phyloP scores from a whole-genome alignment of 1,140 invertebrate genomes.

The Cepaea nemoralis region DNA sequence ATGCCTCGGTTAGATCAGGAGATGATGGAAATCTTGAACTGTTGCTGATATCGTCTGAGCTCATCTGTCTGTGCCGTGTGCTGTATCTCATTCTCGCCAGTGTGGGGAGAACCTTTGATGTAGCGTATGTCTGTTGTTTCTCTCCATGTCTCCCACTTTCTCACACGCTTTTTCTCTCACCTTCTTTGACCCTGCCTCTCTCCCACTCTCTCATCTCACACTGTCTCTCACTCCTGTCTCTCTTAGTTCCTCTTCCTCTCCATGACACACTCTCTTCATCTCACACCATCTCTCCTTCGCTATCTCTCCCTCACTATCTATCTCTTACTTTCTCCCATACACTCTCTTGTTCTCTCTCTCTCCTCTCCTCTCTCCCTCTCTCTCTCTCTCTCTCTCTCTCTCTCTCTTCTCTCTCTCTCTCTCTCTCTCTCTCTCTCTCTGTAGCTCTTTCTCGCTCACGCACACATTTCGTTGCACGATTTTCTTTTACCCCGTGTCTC shows the following conservation, averaged over 20 bases:
- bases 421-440: slow-evolving; percentile 29
- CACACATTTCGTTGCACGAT: too few relatives aligned
- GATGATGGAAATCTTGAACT: too few relatives aligned
- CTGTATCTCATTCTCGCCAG: too few relatives aligned
- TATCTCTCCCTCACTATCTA: background rate
- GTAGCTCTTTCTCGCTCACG: slow-evolving; percentile 8
- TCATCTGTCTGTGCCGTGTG: too few relatives aligned
- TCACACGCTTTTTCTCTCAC: background rate
- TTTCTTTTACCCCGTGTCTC: too few relatives aligned
- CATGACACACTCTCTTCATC: background rate
- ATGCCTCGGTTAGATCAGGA: too few relatives aligned
- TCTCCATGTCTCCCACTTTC: background rate
- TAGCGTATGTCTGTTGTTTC: too few relatives aligned
- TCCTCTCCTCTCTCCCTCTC: slow-evolving; percentile 8
- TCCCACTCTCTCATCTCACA: background rate
- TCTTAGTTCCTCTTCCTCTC: background rate
- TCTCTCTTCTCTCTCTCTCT: slow-evolving; percentile 21
- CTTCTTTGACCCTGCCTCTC: background rate
- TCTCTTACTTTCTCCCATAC: too few relatives aligned
- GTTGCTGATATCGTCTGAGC: too few relatives aligned
- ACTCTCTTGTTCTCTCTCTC: background rate
- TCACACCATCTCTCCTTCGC: background rate
- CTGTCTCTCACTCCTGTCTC: background rate
- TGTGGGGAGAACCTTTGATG: too few relatives aligned
- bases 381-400: background rate